Evolutionary conservation across 2,888 invertebrate genomes (phyloP).

Genomic region (Trissonchulus sp.): DNA sequence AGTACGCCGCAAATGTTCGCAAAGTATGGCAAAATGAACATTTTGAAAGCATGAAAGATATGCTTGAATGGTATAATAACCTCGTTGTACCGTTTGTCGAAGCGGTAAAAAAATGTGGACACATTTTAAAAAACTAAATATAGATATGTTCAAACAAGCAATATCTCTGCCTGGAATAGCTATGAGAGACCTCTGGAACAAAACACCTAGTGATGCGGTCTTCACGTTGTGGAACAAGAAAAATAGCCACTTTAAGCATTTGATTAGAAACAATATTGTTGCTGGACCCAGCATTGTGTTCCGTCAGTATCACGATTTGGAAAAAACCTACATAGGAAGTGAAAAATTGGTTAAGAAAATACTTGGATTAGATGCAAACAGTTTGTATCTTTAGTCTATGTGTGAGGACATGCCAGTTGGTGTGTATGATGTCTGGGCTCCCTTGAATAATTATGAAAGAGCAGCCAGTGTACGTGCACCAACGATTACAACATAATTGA

Average conservation of each 20-base stretch:
- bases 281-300: background rate
- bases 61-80: constrained; percentile 33
- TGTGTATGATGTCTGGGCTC: background rate
- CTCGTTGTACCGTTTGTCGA: constrained; percentile 31
- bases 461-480: too few relatives aligned
- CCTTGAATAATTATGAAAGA: background rate
- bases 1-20: background rate
- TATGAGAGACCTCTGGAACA: constrained; percentile 33
- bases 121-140: constrained; percentile 10
- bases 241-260: background rate
- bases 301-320: background rate
- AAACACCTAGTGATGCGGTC: constrained; percentile 25
- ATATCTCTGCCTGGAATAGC: constrained; percentile 29
- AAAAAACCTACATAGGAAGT: background rate
- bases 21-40: background rate
- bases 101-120: constrained; percentile 35
- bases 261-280: background rate
- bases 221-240: background rate
- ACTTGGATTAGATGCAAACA: background rate
- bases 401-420: background rate
- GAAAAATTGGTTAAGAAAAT: background rate
- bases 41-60: constrained; percentile 10
- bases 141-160: constrained; percentile 29
- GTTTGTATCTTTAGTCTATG: background rate
- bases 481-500: background rate